These are phyloP conservation scores for Ellobius talpinus DNA, from an alignment of 2,113 vertebrate genomes.

Conservation along the genomic window DNA sequence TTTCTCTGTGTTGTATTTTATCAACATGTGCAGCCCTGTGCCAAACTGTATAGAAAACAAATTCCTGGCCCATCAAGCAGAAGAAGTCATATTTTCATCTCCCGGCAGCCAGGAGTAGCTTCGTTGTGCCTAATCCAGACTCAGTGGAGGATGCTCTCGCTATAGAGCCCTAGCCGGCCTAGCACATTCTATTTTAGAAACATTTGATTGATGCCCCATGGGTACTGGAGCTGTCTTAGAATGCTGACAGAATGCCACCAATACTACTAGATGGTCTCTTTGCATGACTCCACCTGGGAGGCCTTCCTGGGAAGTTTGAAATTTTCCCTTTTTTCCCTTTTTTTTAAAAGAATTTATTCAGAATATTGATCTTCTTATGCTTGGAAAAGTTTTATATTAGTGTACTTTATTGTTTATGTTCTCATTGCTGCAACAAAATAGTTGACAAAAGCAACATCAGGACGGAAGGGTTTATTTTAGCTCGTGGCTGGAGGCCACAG, in stretches of 20 bases:
- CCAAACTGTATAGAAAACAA: neutral
- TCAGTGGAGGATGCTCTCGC: neutral
- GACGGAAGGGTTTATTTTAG: neutral
- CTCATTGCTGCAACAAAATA: neutral
- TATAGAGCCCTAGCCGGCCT: neutral
- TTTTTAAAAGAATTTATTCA: neutral
- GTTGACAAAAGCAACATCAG: neutral
- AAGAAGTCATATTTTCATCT: neutral
- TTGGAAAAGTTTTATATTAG: neutral
- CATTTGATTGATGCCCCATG: neutral
- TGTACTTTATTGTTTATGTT: neutral
- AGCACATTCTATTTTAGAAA: neutral
- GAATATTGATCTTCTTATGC: neutral
- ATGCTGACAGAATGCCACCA: too few species aligned
- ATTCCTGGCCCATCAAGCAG: neutral
- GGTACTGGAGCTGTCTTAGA: neutral
- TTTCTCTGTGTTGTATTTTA: neutral
- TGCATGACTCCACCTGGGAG: fast-evolving
- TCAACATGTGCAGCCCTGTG: neutral
- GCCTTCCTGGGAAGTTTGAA: neutral
- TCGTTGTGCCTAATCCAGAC: neutral
- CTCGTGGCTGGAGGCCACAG: neutral
- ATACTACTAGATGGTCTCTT: too few species aligned
- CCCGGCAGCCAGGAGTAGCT: neutral
- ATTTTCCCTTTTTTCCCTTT: neutral